Conservation (phyloP, 2,797 vertebrate species). For the Champsocephalus gunnari region DNA sequence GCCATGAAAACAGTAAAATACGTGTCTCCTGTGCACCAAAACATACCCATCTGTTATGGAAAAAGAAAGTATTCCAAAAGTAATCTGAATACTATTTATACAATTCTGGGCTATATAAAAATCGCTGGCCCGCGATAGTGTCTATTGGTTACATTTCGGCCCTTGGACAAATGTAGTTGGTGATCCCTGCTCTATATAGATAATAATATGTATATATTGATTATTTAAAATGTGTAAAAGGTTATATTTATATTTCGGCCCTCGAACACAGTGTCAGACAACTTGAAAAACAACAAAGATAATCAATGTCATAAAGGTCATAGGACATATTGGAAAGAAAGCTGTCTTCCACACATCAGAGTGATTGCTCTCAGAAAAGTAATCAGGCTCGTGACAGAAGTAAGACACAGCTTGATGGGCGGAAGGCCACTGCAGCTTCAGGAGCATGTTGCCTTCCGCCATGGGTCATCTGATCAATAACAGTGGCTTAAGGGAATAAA, state of each 20-base stretch:
- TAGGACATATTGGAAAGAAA: slow-evolving; percentile 53
- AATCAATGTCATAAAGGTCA: slow-evolving; percentile 45
- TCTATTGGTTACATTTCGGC: too few relatives aligned
- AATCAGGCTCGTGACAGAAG: slow-evolving; percentile 50
- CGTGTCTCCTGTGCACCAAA: too few relatives aligned
- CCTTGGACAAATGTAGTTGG: too few relatives aligned
- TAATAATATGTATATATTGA: too few relatives aligned
- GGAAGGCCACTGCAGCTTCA: slow-evolving; percentile 32
- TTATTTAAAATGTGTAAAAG: not conserved
- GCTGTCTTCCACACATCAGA: slow-evolving; percentile 27
- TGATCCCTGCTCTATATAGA: too few relatives aligned
- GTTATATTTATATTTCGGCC: not conserved
- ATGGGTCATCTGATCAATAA: slow-evolving; percentile 61
- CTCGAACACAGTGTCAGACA: not conserved
- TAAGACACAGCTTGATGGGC: slow-evolving; percentile 46
- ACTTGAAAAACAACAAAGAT: slow-evolving; percentile 17
- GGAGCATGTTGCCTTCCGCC: slow-evolving; percentile 39
- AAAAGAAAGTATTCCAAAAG: too few relatives aligned
- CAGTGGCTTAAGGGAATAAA: slow-evolving; percentile 27
- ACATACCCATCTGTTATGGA: too few relatives aligned
- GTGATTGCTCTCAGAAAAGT: slow-evolving; percentile 41
- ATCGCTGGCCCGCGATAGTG: too few relatives aligned
- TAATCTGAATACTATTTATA: too few relatives aligned
- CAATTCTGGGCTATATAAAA: too few relatives aligned
- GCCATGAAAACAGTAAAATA: too few relatives aligned